Conservation (phyloP, 2,797 vertebrate species). For the Acrossocheilus wenchowensis region DNA sequence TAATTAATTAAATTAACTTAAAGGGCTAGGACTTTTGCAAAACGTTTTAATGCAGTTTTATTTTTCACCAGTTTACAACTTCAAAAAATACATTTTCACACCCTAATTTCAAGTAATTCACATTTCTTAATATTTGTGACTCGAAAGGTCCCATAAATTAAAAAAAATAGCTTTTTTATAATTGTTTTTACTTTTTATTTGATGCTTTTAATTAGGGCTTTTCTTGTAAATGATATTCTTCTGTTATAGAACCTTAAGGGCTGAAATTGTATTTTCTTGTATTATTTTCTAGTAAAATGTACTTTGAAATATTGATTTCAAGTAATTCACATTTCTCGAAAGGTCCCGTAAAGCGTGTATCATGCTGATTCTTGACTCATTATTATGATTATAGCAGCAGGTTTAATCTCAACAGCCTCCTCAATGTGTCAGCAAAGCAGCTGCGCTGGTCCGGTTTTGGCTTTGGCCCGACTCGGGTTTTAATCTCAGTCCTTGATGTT, state of each 20-base stretch:
- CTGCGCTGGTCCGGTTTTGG: not conserved
- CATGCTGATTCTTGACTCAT: not conserved
- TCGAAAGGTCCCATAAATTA: not conserved
- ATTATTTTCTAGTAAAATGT: not conserved
- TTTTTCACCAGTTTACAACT: not conserved
- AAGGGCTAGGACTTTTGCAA: no score
- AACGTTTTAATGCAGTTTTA: no score
- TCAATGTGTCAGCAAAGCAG: not conserved
- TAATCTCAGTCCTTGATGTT: not conserved
- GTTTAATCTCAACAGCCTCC: not conserved
- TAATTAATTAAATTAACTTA: no score
- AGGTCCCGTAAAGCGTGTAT: not conserved
- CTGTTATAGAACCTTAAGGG: not conserved
- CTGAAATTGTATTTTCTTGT: not conserved
- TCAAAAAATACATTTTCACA: not conserved
- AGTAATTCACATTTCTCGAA: not conserved
- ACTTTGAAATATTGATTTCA: not conserved
- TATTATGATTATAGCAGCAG: not conserved
- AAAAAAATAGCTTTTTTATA: not conserved
- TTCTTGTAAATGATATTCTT: not conserved
- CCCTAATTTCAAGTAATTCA: not conserved
- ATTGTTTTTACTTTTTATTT: not conserved
- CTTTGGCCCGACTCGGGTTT: not conserved
- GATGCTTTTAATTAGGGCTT: not conserved
- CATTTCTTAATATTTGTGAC: not conserved